Evolutionary conservation across 1,140 invertebrate genomes (phyloP), one percentile per base, ranked within the genome.

Genomic region (Calycopis cecrops): DNA sequence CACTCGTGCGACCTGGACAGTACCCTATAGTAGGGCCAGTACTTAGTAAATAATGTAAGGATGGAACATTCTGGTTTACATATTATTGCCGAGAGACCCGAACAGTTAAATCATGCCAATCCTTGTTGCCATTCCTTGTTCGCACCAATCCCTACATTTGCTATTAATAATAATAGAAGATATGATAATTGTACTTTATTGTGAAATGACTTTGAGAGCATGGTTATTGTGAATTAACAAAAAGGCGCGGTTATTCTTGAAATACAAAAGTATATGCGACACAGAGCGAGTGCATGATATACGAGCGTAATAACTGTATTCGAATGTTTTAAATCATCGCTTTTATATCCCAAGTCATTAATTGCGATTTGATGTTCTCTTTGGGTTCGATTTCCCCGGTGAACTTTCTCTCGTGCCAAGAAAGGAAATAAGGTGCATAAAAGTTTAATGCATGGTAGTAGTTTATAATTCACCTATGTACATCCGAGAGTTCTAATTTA

Each of bases 331-430:
- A 44, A 44, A 44, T 44, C 40, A 44, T 12, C 16, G 40, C 14
- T 16, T 44, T 44, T 44, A 44, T 44, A 16, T 16, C 40, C 40
- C 40, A 18, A 44, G 40, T 44, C 40, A 44, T 44, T 44, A 44
- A 44, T 44, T 44, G 40, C 40, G 40, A 44, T 44, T 44, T 44
- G 40, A 44, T 44, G 40, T 44, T 44, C 40, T 44, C 40, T 44
- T 44, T 44, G 17, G 40, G 40, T 44, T 44, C 12, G 40, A 44
- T 44, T 44, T 44, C 40, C 16, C 40, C 4, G 9, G 40, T 12
- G 40, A 16, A 17, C 14, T 16, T 3, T 44, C 16, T 44, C 40
- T n/a, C n/a, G n/a, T n/a, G n/a, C 14, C 40, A 9, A 4, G 0
- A 28, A 28, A 28, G 21, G 14, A 17, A 44, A 44, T 12, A 17